Percentiles rank a stretch among this genome's conserved stretches.
These are phyloP conservation scores for Apamea epomidion DNA, from an alignment of 2,888 invertebrate genomes.

Conservation along the genomic window DNA sequence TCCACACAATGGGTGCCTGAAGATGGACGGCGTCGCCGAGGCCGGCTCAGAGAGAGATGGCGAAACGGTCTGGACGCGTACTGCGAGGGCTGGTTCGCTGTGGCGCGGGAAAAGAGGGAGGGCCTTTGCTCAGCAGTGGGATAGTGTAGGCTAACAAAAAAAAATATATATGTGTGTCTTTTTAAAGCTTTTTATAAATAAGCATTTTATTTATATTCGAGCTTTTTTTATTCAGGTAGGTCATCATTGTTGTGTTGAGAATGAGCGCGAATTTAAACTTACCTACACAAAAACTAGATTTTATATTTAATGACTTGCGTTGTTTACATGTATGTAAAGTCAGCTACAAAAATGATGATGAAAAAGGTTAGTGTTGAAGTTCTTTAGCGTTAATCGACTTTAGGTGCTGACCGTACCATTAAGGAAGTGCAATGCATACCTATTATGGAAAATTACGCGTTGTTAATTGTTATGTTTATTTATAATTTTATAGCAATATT, in stretches of 20 bases:
- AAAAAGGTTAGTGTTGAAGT: no score
- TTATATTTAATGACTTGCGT: not conserved
- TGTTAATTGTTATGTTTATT: not conserved
- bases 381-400: not conserved
- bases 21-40: no score
- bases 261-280: no score
- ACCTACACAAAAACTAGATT: not conserved
- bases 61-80: no score
- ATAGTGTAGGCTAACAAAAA: no score
- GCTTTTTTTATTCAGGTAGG: not conserved
- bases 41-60: no score
- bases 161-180: not conserved
- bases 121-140: no score
- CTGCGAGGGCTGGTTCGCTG: no score
- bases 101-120: no score
- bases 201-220: not conserved
- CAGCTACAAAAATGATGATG: no score
- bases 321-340: not conserved
- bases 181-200: not conserved
- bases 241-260: no score
- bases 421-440: slow-evolving; percentile 10
- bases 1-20: no score
- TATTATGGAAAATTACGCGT: slow-evolving; percentile 15
- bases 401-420: not conserved
- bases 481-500: slow-evolving; percentile 24